Base-by-base conservation (phyloP, 1,140 invertebrate genomes). In the Aphelinus certus region DNA sequence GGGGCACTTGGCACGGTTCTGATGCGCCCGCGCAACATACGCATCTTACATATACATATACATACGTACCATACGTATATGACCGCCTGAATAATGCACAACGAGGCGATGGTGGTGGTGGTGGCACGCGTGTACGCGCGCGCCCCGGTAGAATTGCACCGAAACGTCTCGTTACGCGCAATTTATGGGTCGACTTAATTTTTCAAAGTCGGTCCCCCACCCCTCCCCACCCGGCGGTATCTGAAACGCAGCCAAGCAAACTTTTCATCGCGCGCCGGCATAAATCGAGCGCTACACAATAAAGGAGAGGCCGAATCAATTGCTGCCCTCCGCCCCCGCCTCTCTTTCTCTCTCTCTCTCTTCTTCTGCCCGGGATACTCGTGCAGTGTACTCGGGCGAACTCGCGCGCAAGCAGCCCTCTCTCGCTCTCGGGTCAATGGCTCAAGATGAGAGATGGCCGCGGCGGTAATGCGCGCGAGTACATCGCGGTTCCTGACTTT, bases 161-260 rank as follows among this genome's bases (percentile, higher is more conserved):
- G 10, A 57, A 68, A 68, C 55, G 57, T 68, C 66, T 68, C 66
- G 66, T 68, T 68, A 68, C 7, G 55, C 45, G 43, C 68, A 70
- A 70, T 70, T 70, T 70, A 70, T 70, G 68, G 60, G 68, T 53
- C 57, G 68, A 62, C 68, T 70, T 70, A 61, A 70, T 70, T 70
- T 70, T 60, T 61, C 49, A 48, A 49, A 57, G 7, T 58, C 10
- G 43, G 26, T 26, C 26, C 26, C 26, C 26, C 26, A 26, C 26
- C 26, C 26, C 60, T 61, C 60, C 3, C 10, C 7, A n/a, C 49
- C 26, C 45, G 5, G 47, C 66, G 48, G 62, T 70, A 6, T 56
- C 68, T 70, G 68, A 70, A 70, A 70, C 48, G n/a, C 48, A 45
- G 68, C 68, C 68, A 70, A 70, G 10, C 47, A 70, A 70, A 70